Evolutionary conservation across 2,888 invertebrate species (phyloP).

Genomic region (Apamea crenata): DNA sequence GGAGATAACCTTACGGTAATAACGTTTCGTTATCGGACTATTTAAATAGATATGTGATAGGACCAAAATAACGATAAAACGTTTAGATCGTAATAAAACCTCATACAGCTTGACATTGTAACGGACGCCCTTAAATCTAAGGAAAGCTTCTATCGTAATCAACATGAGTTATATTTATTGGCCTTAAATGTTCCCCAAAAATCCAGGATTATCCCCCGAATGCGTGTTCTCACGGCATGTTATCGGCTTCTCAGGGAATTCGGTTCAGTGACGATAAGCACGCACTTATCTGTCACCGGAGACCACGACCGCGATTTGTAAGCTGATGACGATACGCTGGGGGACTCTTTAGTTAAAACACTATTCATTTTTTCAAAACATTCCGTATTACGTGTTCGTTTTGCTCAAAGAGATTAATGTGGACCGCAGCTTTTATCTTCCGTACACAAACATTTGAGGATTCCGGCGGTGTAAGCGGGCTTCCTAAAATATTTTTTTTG

Average conservation of each 20-base stretch:
- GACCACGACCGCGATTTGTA: slow-evolving; percentile 75
- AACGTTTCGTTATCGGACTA: slow-evolving; percentile 38
- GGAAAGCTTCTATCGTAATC: slow-evolving; percentile 73
- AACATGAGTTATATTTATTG: slow-evolving; percentile 74
- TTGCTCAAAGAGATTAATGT: slow-evolving; percentile 56
- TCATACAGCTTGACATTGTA: slow-evolving; percentile 66
- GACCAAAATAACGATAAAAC: slow-evolving; percentile 47
- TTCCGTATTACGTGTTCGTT: slow-evolving; percentile 49
- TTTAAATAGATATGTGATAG: slow-evolving; percentile 45
- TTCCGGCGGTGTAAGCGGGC: slow-evolving; percentile 26
- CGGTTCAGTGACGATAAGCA: slow-evolving; percentile 82
- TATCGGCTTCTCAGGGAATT: slow-evolving; percentile 82
- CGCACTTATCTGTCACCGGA: slow-evolving; percentile 80
- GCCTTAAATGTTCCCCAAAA: slow-evolving; percentile 70
- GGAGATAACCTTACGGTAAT: slow-evolving; percentile 23
- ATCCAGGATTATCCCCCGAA: slow-evolving; percentile 76
- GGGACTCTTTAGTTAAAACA: slow-evolving; percentile 53
- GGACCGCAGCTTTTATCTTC: slow-evolving; percentile 61
- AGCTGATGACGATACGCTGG: slow-evolving; percentile 65
- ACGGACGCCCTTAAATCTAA: slow-evolving; percentile 55
- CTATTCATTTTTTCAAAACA: slow-evolving; percentile 53
- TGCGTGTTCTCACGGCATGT: slow-evolving; percentile 82
- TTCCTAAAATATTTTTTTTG: slow-evolving; percentile 33
- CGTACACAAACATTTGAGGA: slow-evolving; percentile 56
- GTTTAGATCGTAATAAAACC: slow-evolving; percentile 58